Evolutionary conservation across 2,888 invertebrate genomes (phyloP).

Genomic region (Notocelia uddmanniana): DNA sequence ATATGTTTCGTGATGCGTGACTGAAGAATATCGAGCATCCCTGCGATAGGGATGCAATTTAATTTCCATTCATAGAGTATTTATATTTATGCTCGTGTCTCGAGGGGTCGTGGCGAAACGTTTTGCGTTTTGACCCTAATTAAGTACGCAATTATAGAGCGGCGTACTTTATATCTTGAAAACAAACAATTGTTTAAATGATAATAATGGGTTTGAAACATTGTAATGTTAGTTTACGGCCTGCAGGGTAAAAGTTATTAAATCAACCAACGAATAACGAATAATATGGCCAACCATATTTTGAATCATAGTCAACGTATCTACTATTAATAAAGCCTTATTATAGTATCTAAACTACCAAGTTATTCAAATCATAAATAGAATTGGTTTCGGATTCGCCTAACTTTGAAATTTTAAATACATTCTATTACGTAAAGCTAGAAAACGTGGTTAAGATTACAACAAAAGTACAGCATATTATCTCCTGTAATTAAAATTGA

Average conservation of each 20-base stretch:
- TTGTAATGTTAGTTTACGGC: neutral
- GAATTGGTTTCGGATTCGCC: too few species aligned
- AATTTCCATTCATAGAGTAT: conserved; percentile 38
- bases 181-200: conserved; percentile 10
- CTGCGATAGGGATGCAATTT: conserved; percentile 37
- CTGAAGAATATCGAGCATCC: conserved; percentile 53
- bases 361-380: too few species aligned
- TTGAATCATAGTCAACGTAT: too few species aligned
- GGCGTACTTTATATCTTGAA: neutral
- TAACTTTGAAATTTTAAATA: too few species aligned
- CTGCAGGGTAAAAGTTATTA: neutral
- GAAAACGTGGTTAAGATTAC: too few species aligned
- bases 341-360: too few species aligned
- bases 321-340: too few species aligned
- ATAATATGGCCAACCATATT: too few species aligned
- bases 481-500: too few species aligned
- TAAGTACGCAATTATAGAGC: conserved; percentile 22
- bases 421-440: too few species aligned
- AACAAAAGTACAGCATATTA: too few species aligned
- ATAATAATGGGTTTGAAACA: neutral
- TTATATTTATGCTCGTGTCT: conserved; percentile 26
- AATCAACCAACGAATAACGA: neutral
- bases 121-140: conserved; percentile 38
- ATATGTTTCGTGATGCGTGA: conserved; percentile 68
- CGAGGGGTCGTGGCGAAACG: conserved; percentile 25